phyloP scores from a whole-genome alignment of 2,113 vertebrate species.

The Heterotilapia buettikoferi region DNA sequence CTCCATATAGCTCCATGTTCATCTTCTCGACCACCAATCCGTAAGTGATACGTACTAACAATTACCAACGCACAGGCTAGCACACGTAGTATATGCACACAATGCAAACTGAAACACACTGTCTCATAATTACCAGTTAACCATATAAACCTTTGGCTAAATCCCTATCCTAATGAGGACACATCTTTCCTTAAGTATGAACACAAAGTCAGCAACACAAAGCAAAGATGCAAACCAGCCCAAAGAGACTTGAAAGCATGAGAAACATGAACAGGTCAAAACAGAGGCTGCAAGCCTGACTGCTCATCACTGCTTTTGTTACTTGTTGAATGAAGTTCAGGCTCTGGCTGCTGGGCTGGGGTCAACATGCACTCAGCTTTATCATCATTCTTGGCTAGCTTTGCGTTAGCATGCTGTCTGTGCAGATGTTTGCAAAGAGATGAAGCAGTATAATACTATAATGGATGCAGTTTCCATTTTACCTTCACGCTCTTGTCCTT shows the following conservation, averaged over 20 bases:
- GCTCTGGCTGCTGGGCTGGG: not conserved
- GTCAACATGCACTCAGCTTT: not conserved
- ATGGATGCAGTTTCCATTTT: not conserved
- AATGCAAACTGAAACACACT: not conserved
- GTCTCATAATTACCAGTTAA: not conserved
- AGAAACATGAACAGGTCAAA: not conserved
- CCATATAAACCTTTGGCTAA: not conserved
- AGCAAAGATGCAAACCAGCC: not conserved
- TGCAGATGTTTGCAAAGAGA: not conserved
- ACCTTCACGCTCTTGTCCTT: not conserved
- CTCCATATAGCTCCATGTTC: slow-evolving; percentile 97
- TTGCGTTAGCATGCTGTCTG: not conserved
- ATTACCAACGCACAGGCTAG: not conserved
- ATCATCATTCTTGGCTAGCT: not conserved
- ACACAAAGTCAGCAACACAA: not conserved
- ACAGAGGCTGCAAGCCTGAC: not conserved
- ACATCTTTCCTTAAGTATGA: not conserved
- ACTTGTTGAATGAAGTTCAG: not conserved
- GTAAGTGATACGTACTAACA: slow-evolving; percentile 68
- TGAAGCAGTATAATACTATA: not conserved
- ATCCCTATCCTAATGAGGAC: not conserved
- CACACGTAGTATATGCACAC: not conserved
- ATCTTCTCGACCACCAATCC: slow-evolving; percentile 92
- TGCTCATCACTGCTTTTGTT: not conserved
- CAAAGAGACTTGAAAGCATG: not conserved